Conservation (phyloP, 2,797 vertebrate genomes). For the Natrix natrix region DNA sequence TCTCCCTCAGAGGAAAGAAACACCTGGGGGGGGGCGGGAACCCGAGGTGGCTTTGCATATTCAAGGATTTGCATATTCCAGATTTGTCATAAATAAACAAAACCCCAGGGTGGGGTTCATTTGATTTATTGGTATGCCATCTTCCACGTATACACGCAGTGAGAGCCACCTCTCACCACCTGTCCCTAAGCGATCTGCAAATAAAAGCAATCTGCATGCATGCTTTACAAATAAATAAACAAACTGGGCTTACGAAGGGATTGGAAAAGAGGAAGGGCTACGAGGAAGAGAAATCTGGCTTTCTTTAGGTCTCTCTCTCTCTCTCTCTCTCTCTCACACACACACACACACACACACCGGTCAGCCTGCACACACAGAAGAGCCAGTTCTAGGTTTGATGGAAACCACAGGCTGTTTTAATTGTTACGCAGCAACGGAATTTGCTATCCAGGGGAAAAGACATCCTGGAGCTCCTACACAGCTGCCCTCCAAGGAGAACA, state of each 20-base stretch:
- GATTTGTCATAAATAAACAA: background rate
- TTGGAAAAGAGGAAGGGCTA: background rate
- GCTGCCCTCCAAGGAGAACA: background rate
- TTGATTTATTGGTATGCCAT: background rate
- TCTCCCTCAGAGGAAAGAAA: background rate
- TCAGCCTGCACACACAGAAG: background rate
- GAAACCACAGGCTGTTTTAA: background rate
- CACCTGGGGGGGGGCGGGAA: background rate
- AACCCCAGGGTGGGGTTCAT: background rate
- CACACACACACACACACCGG: too few relatives aligned
- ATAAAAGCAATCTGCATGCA: too few relatives aligned
- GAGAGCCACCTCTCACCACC: background rate
- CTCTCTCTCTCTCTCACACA: too few relatives aligned
- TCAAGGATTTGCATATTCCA: background rate
- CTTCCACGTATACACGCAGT: background rate
- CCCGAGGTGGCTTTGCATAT: fast-evolving
- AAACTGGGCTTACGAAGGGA: background rate
- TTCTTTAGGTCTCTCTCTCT: background rate
- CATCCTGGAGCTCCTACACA: background rate
- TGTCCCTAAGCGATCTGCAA: background rate
- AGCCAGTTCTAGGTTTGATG: background rate
- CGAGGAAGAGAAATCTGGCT: background rate
- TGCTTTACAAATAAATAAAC: background rate
- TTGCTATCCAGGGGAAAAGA: background rate
- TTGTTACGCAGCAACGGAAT: background rate